A percentile compares a stretch with the other conserved stretches of the same genome.
Conservation (phyloP, 2,797 vertebrate genomes). For the Coregonus ussuriensis region DNA sequence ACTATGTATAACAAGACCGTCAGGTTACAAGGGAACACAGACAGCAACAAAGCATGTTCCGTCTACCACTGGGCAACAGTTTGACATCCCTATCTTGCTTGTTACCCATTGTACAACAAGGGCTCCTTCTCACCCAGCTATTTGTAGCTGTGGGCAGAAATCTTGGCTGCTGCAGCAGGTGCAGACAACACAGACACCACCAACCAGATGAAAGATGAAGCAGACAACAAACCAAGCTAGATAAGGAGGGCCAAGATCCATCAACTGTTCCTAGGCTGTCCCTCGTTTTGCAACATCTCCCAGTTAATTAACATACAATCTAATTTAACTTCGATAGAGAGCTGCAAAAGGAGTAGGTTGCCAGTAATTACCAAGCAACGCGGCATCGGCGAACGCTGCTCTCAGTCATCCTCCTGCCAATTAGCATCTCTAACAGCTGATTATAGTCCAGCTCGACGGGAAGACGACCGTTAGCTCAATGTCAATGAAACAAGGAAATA, state of each 20-base stretch:
- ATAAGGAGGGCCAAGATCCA: slow-evolving; percentile 51
- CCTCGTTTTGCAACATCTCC: slow-evolving; percentile 25
- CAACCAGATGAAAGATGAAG: slow-evolving; percentile 20
- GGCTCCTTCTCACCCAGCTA: slow-evolving; percentile 34
- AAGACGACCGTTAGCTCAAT: slow-evolving; percentile 52
- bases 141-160: slow-evolving; percentile 33
- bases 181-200: slow-evolving; percentile 52
- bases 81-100: slow-evolving; percentile 41
- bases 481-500: slow-evolving; percentile 50
- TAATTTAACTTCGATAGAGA: slow-evolving; percentile 68
- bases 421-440: slow-evolving; percentile 76
- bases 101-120: slow-evolving; percentile 41
- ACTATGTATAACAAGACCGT: background rate
- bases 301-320: slow-evolving; percentile 74
- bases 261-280: slow-evolving; percentile 34
- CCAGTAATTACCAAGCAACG: too few species aligned
- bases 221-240: slow-evolving; percentile 2
- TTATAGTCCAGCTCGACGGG: slow-evolving; percentile 65
- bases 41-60: slow-evolving; percentile 17
- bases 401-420: slow-evolving; percentile 72
- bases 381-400: slow-evolving; percentile 25
- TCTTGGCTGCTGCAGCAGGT: slow-evolving; percentile 59
- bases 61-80: slow-evolving; percentile 23
- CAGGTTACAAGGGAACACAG: background rate
- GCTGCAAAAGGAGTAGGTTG: slow-evolving; percentile 19